These are phyloP conservation scores for Antechinus stuartii DNA, from an alignment of 2,113 vertebrate species.

Conservation along the genomic window DNA sequence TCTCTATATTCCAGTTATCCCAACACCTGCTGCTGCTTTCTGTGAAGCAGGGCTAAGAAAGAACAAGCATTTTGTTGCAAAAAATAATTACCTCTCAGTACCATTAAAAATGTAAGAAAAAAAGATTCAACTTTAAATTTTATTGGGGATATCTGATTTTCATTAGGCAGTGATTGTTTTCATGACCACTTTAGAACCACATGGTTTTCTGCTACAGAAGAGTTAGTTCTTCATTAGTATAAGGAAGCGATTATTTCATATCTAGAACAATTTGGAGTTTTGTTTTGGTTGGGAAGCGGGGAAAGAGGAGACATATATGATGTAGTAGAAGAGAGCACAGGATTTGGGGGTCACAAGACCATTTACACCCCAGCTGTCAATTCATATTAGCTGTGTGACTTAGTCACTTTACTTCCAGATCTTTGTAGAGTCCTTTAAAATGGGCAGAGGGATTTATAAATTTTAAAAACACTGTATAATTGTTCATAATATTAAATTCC, in stretches of 20 bases:
- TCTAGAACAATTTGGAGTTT: neutral
- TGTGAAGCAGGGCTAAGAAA: neutral
- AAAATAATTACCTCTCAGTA: neutral
- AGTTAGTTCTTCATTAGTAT: neutral
- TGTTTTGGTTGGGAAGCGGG: neutral
- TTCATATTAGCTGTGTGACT: neutral
- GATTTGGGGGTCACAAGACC: no score
- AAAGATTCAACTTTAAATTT: neutral
- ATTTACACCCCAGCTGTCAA: neutral
- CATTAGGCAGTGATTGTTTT: neutral
- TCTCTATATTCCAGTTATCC: neutral
- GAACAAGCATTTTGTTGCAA: neutral
- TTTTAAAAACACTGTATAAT: no score
- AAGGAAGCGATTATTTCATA: neutral
- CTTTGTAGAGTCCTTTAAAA: no score
- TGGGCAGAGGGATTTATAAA: no score
- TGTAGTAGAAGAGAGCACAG: neutral
- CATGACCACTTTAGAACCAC: neutral
- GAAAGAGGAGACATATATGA: no score
- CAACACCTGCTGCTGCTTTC: neutral
- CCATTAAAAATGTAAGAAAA: neutral
- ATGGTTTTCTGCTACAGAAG: neutral
- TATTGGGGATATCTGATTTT: neutral
- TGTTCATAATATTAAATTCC: neutral
- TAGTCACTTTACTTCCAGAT: neutral